A percentile compares a stretch with the other conserved stretches of the same genome.
Evolutionary conservation across 2,888 invertebrate species (phyloP).

Genomic region (Sphecodes monilicornis): DNA sequence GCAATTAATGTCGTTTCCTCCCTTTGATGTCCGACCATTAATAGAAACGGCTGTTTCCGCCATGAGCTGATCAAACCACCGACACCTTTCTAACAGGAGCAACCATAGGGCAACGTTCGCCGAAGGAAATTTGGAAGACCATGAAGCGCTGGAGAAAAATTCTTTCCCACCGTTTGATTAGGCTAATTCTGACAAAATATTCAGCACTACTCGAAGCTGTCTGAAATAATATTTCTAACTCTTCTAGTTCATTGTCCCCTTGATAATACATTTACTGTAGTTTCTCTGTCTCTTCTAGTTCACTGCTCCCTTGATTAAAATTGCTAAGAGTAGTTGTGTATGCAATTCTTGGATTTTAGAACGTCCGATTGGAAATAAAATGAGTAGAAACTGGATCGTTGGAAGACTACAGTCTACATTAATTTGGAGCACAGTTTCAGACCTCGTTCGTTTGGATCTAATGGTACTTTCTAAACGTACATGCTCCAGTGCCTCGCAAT

Average conservation of each 20-base stretch:
- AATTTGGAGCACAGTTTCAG: background rate
- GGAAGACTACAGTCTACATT: background rate
- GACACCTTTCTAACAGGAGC: background rate
- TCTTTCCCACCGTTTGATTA: background rate
- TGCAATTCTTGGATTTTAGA: too few relatives aligned
- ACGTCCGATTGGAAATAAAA: background rate
- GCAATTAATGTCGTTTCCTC: conserved; percentile 81
- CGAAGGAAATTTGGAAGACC: background rate
- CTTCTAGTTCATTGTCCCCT: too few relatives aligned
- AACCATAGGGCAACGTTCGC: background rate
- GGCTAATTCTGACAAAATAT: background rate
- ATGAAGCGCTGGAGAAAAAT: background rate
- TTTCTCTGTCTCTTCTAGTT: too few relatives aligned
- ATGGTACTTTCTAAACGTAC: conserved; percentile 2
- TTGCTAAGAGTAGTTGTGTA: too few relatives aligned
- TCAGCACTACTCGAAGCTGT: too few relatives aligned
- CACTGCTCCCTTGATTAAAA: too few relatives aligned
- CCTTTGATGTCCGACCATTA: conserved; percentile 42
- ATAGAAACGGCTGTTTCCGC: conserved; percentile 43
- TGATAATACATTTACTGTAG: too few relatives aligned
- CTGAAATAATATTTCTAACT: too few relatives aligned
- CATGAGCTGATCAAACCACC: background rate
- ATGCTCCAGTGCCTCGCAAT: background rate
- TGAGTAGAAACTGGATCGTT: background rate
- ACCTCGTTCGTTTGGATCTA: conserved; percentile 1